Evolutionary conservation across 2,797 vertebrate species (phyloP).

Genomic region (Podarcis siculus): DNA sequence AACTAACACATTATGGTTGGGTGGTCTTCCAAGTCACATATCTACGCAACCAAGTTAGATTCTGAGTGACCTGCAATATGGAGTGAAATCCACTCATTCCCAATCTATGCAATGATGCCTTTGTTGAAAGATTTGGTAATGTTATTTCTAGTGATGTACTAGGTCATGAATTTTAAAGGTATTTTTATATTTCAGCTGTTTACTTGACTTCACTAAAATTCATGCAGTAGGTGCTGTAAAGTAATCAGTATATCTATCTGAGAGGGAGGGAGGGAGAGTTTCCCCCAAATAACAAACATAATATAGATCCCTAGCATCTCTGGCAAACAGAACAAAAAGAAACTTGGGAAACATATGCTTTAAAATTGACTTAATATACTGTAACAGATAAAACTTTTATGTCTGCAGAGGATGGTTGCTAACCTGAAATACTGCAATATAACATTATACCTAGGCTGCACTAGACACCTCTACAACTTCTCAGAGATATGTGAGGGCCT

Average conservation of each 20-base stretch:
- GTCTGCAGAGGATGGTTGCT: neutral
- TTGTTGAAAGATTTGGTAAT: neutral
- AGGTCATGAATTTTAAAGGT: neutral
- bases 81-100: neutral
- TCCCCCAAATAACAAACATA: neutral
- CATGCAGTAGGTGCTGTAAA: neutral
- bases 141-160: neutral
- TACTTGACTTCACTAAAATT: neutral
- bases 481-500: slow-evolving; percentile 7
- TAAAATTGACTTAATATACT: slow-evolving; percentile 3
- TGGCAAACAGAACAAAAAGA: slow-evolving; percentile 16
- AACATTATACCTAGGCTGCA: neutral
- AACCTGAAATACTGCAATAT: slow-evolving; percentile 3
- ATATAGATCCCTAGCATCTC: slow-evolving; percentile 2
- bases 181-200: neutral
- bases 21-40: neutral
- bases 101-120: neutral
- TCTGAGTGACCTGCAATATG: neutral
- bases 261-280: neutral
- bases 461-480: neutral
- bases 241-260: neutral
- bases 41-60: neutral
- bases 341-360: slow-evolving; percentile 1
- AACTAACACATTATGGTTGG: neutral
- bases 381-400: slow-evolving; percentile 7